Percentiles rank a stretch among this genome's conserved stretches.
Evolutionary conservation across 1,140 invertebrate species (phyloP).

Genomic region (Meteorus sp.): DNA sequence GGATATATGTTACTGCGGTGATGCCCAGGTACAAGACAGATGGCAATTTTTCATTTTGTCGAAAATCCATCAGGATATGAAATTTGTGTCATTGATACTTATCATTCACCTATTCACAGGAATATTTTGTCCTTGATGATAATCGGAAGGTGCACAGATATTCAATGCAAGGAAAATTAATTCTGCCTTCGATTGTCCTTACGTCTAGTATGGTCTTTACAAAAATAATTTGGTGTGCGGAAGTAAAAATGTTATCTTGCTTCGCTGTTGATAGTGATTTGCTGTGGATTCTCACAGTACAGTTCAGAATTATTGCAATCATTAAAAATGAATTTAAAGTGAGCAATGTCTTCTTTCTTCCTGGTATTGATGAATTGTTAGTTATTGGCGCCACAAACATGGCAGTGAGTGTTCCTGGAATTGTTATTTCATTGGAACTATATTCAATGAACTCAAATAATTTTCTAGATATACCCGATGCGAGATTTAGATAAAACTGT

Average conservation of each 20-base stretch:
- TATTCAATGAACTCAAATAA: not conserved
- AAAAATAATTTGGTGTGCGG: slow-evolving; percentile 28
- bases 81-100: not conserved
- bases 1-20: slow-evolving; percentile 29
- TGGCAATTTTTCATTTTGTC: not conserved
- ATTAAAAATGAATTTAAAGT: slow-evolving; percentile 32
- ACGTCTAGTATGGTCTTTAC: slow-evolving; percentile 31
- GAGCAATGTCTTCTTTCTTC: slow-evolving; percentile 22
- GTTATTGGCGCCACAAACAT: slow-evolving; percentile 28
- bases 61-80: too few species aligned
- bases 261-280: slow-evolving; percentile 28
- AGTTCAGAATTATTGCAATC: slow-evolving; percentile 26
- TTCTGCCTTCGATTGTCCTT: slow-evolving; percentile 26
- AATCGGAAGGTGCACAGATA: slow-evolving; percentile 22
- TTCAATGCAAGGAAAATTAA: slow-evolving; percentile 29
- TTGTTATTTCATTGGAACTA: not conserved
- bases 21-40: slow-evolving; percentile 30
- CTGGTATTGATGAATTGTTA: slow-evolving; percentile 24
- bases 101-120: slow-evolving; percentile 17
- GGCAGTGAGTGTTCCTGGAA: slow-evolving; percentile 20
- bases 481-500: slow-evolving; percentile 21
- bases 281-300: slow-evolving; percentile 25
- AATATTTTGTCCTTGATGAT: slow-evolving; percentile 29
- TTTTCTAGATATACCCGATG: slow-evolving; percentile 23
- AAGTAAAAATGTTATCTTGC: slow-evolving; percentile 17